phyloP scores from a whole-genome alignment of 2,113 vertebrate genomes.

The Burhinus oedicnemus region DNA sequence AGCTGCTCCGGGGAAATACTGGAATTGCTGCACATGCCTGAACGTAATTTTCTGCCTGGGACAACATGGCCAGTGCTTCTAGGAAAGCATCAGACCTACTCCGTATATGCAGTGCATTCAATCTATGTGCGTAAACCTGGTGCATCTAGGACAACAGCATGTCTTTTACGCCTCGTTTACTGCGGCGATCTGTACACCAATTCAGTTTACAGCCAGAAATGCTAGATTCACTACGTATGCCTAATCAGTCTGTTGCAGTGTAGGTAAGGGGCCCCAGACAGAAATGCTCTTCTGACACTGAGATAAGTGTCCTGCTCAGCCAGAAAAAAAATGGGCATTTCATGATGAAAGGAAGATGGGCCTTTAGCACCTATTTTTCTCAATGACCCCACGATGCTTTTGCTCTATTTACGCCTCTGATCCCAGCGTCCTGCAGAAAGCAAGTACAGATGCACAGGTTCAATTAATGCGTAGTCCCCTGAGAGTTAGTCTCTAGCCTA shows the following conservation, averaged over 20 bases:
- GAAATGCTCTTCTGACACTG: neutral
- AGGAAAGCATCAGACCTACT: neutral
- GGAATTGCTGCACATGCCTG: neutral
- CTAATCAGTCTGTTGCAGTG: neutral
- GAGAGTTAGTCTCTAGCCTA: neutral
- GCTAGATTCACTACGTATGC: rapidly evolving
- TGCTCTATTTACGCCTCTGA: neutral
- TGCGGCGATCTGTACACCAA: neutral
- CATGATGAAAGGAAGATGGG: neutral
- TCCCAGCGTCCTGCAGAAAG: neutral
- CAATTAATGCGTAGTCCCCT: neutral
- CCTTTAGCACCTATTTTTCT: neutral
- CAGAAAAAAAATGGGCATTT: neutral
- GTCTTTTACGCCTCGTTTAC: neutral
- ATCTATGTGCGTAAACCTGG: neutral
- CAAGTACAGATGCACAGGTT: neutral
- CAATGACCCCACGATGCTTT: neutral
- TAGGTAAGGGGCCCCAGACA: neutral
- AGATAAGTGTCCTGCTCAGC: neutral
- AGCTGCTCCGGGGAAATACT: neutral
- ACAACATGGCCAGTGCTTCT: neutral
- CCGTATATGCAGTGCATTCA: neutral
- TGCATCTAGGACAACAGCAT: too few species aligned
- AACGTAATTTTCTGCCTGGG: neutral
- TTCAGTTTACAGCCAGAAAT: neutral